Base-by-base conservation (phyloP, 2,113 vertebrate species). In the Pipa parva region DNA sequence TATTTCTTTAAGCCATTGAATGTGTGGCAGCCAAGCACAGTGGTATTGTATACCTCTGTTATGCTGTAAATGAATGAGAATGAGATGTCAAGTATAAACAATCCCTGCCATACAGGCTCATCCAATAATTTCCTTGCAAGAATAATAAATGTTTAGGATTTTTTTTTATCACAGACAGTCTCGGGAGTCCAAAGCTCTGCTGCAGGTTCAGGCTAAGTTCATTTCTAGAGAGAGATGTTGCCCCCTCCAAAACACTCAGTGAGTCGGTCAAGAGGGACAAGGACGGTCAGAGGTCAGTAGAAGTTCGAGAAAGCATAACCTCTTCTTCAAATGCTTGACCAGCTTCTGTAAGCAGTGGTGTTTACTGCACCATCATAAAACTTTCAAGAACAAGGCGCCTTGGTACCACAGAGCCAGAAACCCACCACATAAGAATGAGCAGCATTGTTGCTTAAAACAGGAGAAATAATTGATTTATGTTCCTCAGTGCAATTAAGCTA, bases 161-260 rank as follows among this genome's bases (percentile, higher is more conserved):
- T 36, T 36, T 36, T 13, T 36, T n/a, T n/a, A n/a, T 13, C 33
- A 36, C 33, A 13, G 33, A 36, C 33, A 36, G 33, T 36, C 33
- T 36, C 33, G 15, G 33, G 33, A 36, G 15, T 36, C 33, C 33
- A 36, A 73, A 88, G 89, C 86, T 92, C 85, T 80, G 86, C 76
- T 85, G 75, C 90, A 94, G 90, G 92, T 92, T 95, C 92, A 95
- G 87, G 81, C 83, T 87, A 94, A 94, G 93, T 94, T 97, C 90
- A 94, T 84, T 88, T 89, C 85, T 86, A 81, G 76, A 71, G 75
- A 71, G 15, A 76, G 72, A 57, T 60, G 33, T 70, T 61, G 57
- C 58, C 57, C 66, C 71, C 61, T 67, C 74, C 36, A 45, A 74
- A 59, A 62, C 81, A 74, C 79, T 63, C 71, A 74, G 75, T 21